Percentiles rank a stretch among this genome's conserved stretches.
Evolutionary conservation across 64 coral and sea anemone genomes (phyloP).

Genomic region (Stylophora pistillata): DNA sequence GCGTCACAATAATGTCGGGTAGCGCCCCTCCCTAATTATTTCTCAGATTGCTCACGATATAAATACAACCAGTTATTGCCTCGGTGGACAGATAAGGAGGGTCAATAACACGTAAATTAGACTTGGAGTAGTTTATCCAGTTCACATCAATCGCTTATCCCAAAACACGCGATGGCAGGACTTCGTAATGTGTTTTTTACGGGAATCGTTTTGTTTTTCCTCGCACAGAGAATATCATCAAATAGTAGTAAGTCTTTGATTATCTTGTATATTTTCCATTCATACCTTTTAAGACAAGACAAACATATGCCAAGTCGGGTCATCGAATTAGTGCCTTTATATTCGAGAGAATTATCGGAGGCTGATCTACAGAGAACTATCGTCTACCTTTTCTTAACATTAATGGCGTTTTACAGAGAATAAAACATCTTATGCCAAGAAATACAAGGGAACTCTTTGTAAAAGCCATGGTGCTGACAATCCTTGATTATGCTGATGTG

Average conservation of each 20-base stretch:
- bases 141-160: not conserved
- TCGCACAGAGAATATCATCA: not conserved
- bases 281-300: not conserved
- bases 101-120: not conserved
- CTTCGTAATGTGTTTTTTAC: not conserved
- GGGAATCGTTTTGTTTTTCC: slow-evolving; percentile 1
- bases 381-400: too few relatives aligned
- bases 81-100: not conserved
- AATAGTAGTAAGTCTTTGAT: not conserved
- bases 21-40: not conserved
- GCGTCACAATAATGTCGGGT: not conserved
- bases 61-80: slow-evolving; percentile 7
- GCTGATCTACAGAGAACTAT: too few relatives aligned
- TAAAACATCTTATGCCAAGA: too few relatives aligned
- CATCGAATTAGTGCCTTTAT: not conserved
- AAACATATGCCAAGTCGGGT: not conserved
- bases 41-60: not conserved
- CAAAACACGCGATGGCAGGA: not conserved
- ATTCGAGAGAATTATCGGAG: not conserved
- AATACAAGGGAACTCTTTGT: too few relatives aligned
- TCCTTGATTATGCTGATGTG: too few relatives aligned
- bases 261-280: not conserved
- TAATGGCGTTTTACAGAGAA: too few relatives aligned
- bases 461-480: too few relatives aligned
- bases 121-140: not conserved